These are phyloP conservation scores for Megathymus violae DNA, from an alignment of 1,140 invertebrate species.

Conservation along the genomic window DNA sequence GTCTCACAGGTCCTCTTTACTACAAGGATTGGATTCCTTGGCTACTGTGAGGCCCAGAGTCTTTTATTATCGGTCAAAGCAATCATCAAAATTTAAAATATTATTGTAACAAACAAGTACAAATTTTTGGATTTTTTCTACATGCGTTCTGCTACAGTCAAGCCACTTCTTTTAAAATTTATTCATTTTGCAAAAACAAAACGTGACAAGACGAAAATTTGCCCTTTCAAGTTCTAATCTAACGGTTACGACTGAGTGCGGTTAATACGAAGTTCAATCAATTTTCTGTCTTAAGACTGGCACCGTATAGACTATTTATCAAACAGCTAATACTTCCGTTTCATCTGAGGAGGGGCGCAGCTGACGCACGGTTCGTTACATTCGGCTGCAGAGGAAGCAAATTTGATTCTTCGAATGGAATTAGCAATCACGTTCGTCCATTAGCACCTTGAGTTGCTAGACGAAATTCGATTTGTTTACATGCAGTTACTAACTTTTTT, in stretches of 20 bases:
- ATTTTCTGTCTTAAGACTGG: conserved; percentile 1
- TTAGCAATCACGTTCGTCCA: conserved; percentile 59
- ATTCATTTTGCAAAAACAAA: conserved; percentile 11
- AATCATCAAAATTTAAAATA: no score
- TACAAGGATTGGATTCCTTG: no score
- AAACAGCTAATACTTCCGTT: conserved; percentile 41
- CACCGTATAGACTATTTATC: background rate
- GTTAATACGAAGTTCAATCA: background rate
- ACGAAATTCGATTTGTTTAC: background rate
- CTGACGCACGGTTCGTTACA: conserved; percentile 57
- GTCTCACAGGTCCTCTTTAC: no score
- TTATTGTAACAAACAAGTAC: no score
- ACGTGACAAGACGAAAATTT: conserved; percentile 42
- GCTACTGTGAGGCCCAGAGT: no score
- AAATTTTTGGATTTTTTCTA: background rate
- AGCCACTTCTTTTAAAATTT: conserved; percentile 5
- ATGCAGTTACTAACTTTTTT: background rate
- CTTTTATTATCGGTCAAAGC: no score
- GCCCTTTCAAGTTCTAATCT: conserved; percentile 29
- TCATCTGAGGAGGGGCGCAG: conserved; percentile 44
- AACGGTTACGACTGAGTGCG: background rate
- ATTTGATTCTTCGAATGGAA: conserved; percentile 44
- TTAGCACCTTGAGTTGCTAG: conserved; percentile 44
- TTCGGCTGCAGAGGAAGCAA: conserved; percentile 44
- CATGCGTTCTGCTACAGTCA: background rate